Conservation (phyloP, 2,797 vertebrate species). For the Brotula barbata region DNA sequence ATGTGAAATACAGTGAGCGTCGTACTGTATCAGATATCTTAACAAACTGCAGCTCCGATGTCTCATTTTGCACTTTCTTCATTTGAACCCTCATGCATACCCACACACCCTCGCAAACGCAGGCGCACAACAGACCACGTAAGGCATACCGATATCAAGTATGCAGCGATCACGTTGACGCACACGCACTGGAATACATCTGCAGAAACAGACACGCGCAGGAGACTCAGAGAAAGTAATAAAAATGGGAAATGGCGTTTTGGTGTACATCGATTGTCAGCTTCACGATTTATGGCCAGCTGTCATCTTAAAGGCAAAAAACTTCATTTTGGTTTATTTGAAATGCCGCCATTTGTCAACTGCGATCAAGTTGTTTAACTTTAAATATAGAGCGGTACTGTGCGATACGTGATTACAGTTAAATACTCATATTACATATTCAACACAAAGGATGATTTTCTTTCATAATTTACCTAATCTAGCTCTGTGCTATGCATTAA, state of each 20-base stretch:
- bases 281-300: conserved; percentile 55
- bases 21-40: conserved; percentile 7
- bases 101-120: conserved; percentile 19
- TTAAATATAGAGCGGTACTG: conserved; percentile 48
- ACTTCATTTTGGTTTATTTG: conserved; percentile 55
- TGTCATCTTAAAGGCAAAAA: conserved; percentile 59
- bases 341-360: conserved; percentile 41
- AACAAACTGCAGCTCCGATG: conserved; percentile 34
- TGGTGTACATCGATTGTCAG: conserved; percentile 63
- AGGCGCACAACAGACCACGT: conserved; percentile 50
- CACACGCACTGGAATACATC: conserved; percentile 3
- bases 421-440: conserved; percentile 56
- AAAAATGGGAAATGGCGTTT: conserved; percentile 28
- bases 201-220: conserved; percentile 40
- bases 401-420: conserved; percentile 48
- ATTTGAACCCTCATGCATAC: conserved; percentile 27
- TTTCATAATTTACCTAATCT: conserved; percentile 49
- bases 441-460: conserved; percentile 57
- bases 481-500: conserved; percentile 27
- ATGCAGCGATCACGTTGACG: conserved; percentile 33
- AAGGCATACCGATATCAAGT: conserved; percentile 63
- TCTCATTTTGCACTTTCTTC: conserved; percentile 26
- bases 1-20: not conserved
- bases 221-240: conserved; percentile 32
- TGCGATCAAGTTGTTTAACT: conserved; percentile 33